Evolutionary conservation across 2,113 vertebrate genomes (phyloP).

Genomic region (Brachypodius melanocephalos): DNA sequence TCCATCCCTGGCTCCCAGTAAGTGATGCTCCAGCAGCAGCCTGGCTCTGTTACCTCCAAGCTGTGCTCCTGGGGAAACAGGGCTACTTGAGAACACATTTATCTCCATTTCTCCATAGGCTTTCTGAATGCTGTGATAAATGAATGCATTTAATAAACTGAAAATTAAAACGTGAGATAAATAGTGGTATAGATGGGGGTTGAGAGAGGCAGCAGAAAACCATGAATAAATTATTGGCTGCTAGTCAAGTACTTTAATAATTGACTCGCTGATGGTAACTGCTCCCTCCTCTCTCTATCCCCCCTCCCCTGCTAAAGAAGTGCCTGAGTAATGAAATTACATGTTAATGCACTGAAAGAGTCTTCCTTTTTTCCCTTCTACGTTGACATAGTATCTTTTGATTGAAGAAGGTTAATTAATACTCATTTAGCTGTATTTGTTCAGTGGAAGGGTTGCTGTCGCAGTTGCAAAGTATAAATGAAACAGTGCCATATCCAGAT

Average conservation of each 20-base stretch:
- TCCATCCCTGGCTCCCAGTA: neutral
- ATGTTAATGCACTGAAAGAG: slow-evolving; percentile 59
- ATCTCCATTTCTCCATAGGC: slow-evolving; percentile 55
- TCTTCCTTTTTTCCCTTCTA: slow-evolving; percentile 23
- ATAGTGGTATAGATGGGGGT: slow-evolving; percentile 28
- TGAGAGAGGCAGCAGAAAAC: slow-evolving; percentile 49
- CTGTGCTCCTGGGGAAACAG: slow-evolving; percentile 29
- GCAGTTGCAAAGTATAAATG: slow-evolving; percentile 25
- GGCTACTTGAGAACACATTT: slow-evolving; percentile 51
- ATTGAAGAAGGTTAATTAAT: slow-evolving; percentile 75
- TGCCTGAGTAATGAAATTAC: slow-evolving; percentile 58
- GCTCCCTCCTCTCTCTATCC: neutral
- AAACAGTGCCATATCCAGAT: neutral
- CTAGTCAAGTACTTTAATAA: slow-evolving; percentile 67
- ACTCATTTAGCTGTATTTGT: slow-evolving; percentile 69
- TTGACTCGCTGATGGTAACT: slow-evolving; percentile 49
- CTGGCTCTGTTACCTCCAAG: neutral
- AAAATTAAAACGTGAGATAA: slow-evolving; percentile 84
- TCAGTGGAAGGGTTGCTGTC: slow-evolving; percentile 22
- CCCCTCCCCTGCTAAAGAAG: slow-evolving; percentile 62
- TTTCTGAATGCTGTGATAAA: slow-evolving; percentile 65
- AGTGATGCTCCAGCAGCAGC: neutral
- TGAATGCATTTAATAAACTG: slow-evolving; percentile 78
- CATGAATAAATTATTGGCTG: slow-evolving; percentile 68
- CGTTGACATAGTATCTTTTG: slow-evolving; percentile 72